Conservation (phyloP, 2,797 vertebrate genomes). For the Phyllotis vaccarum region DNA sequence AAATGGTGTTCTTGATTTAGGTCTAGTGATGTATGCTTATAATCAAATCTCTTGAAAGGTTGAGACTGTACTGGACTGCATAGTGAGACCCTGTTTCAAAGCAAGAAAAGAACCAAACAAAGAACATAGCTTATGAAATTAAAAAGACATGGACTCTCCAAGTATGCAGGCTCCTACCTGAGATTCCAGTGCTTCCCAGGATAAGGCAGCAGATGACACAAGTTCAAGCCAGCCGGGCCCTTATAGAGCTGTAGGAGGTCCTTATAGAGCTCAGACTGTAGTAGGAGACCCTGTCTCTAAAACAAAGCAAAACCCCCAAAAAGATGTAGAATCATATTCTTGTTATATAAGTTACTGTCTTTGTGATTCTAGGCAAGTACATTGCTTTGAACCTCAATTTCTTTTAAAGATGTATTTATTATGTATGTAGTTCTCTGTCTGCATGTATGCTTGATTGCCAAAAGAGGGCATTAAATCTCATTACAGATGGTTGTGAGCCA, state of each 20-base stretch:
- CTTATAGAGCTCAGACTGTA: not conserved
- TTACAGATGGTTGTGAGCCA: too few relatives aligned
- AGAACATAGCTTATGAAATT: constrained; percentile 13
- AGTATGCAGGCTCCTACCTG: not conserved
- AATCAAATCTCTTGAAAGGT: not conserved
- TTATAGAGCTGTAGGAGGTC: not conserved
- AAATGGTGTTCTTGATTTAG: not conserved
- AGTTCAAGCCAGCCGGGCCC: not conserved
- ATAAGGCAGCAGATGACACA: not conserved
- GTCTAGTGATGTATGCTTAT: not conserved
- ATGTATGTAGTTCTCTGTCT: too few relatives aligned
- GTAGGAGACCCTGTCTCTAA: not conserved
- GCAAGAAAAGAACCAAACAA: not conserved
- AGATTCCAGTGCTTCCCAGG: not conserved
- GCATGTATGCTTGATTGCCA: too few relatives aligned
- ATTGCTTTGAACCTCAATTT: constrained; percentile 39
- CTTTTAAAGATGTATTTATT: not conserved
- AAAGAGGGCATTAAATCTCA: too few relatives aligned
- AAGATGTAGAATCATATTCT: not conserved
- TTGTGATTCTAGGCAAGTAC: constrained; percentile 41
- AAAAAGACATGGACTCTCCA: not conserved
- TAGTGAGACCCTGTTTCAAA: not conserved
- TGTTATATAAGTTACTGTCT: constrained; percentile 24
- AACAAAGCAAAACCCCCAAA: not conserved
- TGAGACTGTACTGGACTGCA: not conserved